phyloP scores from a whole-genome alignment of 2,113 vertebrate species.

The Maccullochella peelii region DNA sequence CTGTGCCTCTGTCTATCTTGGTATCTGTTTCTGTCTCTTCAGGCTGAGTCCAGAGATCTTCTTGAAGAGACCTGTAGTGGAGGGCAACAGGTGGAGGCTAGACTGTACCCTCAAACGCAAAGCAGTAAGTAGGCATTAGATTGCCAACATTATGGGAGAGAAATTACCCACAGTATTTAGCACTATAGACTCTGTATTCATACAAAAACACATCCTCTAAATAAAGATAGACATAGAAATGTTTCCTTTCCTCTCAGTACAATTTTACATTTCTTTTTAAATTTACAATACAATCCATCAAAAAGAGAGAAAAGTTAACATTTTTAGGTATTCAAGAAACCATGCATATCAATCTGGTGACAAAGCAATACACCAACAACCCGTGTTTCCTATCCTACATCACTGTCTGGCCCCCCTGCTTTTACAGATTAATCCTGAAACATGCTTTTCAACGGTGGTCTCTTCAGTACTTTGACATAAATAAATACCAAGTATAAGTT shows the following conservation, averaged over 20 bases:
- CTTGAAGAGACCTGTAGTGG: slow-evolving; percentile 95
- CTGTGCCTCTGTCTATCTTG: background rate
- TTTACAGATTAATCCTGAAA: too few species aligned
- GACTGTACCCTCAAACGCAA: slow-evolving; percentile 95
- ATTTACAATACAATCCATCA: background rate
- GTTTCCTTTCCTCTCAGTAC: background rate
- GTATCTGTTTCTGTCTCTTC: background rate
- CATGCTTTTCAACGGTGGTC: too few species aligned
- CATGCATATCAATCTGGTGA: too few species aligned
- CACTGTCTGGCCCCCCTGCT: too few species aligned
- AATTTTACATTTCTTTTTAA: background rate
- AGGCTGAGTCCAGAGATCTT: slow-evolving; percentile 99
- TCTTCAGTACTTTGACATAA: too few species aligned
- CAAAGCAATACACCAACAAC: too few species aligned
- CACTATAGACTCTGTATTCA: background rate
- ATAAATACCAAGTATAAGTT: too few species aligned
- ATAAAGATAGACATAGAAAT: background rate
- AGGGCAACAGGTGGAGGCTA: slow-evolving; percentile 95
- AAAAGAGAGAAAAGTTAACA: background rate
- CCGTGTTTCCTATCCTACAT: too few species aligned
- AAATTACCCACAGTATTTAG: background rate
- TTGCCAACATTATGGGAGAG: background rate
- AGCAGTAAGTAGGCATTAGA: slow-evolving; percentile 86
- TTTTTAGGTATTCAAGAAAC: too few species aligned
- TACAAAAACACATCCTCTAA: background rate